Percentiles rank a stretch among this genome's conserved stretches.
phyloP scores from a whole-genome alignment of 2,888 invertebrate genomes.

The Patella depressa region DNA sequence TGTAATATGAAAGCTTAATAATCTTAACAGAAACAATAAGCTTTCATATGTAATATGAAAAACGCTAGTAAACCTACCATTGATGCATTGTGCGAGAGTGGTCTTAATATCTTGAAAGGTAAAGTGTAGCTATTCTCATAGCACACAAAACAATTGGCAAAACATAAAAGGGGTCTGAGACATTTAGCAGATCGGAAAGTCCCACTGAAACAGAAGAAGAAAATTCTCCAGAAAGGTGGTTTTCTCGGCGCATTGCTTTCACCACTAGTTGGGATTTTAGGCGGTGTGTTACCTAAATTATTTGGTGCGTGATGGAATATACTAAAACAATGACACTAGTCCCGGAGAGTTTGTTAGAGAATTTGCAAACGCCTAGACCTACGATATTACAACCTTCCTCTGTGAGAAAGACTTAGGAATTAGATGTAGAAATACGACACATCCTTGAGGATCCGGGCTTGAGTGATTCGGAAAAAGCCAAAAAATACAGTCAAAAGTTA shows the following conservation, averaged over 20 bases:
- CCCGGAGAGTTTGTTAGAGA: not conserved
- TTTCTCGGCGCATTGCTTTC: slow-evolving; percentile 6
- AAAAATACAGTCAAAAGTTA: not conserved
- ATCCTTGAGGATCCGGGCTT: not conserved
- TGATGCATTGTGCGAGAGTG: slow-evolving; percentile 5
- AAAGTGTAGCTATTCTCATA: too few relatives aligned
- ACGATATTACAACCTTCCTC: not conserved
- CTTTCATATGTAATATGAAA: not conserved
- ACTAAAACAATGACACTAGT: not conserved
- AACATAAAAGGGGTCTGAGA: slow-evolving; percentile 3
- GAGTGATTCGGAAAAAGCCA: not conserved
- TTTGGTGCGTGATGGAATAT: not conserved
- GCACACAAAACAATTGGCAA: too few relatives aligned
- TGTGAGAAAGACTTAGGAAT: not conserved
- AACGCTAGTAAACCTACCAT: not conserved
- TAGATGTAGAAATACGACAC: not conserved
- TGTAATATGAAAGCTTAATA: too few relatives aligned
- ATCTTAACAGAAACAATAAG: too few relatives aligned
- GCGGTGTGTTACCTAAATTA: not conserved
- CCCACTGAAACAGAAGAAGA: not conserved
- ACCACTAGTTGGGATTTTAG: not conserved
- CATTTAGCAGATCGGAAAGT: not conserved
- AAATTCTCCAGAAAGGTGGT: slow-evolving; percentile 15
- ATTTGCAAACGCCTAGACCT: not conserved
- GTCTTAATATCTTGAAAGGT: slow-evolving; percentile 17